Conservation (phyloP, 1,140 invertebrate species). For the Spodoptera frugiperda region DNA sequence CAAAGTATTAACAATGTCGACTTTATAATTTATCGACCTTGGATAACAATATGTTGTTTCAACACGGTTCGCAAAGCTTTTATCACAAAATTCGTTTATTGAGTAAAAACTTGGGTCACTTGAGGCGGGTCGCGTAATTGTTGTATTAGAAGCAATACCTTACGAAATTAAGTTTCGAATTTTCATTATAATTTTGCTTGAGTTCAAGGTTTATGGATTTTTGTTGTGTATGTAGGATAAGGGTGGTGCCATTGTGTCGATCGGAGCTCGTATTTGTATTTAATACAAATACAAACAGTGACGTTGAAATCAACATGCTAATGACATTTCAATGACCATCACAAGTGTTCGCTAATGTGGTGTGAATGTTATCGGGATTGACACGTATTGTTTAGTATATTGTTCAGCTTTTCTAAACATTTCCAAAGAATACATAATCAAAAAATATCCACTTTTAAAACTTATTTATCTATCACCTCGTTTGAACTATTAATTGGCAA, state of each 20-base stretch:
- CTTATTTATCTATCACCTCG: too few relatives aligned
- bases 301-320: conserved; percentile 14
- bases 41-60: background rate
- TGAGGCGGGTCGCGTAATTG: background rate
- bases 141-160: background rate
- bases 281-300: conserved; percentile 10
- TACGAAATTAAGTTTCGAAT: background rate
- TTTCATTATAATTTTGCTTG: background rate
- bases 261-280: background rate
- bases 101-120: conserved; percentile 1
- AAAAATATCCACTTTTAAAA: too few relatives aligned
- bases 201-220: background rate
- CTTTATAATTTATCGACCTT: too few relatives aligned
- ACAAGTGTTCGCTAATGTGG: conserved; percentile 2
- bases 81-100: background rate
- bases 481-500: background rate
- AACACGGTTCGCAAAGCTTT: background rate
- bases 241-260: conserved; percentile 8
- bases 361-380: background rate
- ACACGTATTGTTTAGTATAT: background rate
- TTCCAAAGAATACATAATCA: too few relatives aligned
- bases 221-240: background rate
- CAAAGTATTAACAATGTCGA: too few relatives aligned
- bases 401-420: background rate
- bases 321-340: conserved; percentile 21